Percentiles rank a stretch among this genome's conserved stretches.
phyloP scores from a whole-genome alignment of 2,888 invertebrate genomes.

The Polydrusus tereticollis region DNA sequence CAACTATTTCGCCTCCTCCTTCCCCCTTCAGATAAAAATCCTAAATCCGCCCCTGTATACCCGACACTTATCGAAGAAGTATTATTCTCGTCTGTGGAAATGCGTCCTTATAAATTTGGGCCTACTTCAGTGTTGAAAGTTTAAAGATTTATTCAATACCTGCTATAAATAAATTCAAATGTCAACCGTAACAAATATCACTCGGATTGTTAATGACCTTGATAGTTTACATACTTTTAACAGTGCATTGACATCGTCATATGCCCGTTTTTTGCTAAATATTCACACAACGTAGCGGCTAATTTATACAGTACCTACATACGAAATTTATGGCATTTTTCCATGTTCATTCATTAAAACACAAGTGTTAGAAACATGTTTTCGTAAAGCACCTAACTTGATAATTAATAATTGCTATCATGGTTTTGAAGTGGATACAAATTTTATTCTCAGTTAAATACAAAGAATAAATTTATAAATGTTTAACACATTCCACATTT shows the following conservation, averaged over 20 bases:
- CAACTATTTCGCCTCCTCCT: too few species aligned
- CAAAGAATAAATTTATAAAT: neutral
- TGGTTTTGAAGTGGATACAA: neutral
- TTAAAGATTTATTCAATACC: too few species aligned
- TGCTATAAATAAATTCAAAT: too few species aligned
- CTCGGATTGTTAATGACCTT: neutral
- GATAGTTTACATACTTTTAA: neutral
- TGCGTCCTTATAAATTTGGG: too few species aligned
- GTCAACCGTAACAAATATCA: neutral
- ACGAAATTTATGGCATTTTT: neutral
- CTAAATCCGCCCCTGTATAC: too few species aligned
- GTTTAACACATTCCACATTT: neutral
- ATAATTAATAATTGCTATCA: neutral
- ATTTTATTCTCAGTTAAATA: neutral
- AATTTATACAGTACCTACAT: constrained; percentile 4
- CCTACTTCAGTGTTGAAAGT: too few species aligned
- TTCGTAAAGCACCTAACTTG: neutral
- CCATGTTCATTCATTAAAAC: constrained; percentile 4
- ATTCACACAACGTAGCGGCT: constrained; percentile 27
- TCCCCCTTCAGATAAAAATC: too few species aligned
- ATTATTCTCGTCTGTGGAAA: too few species aligned
- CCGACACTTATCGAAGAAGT: too few species aligned
- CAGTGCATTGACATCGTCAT: constrained; percentile 13
- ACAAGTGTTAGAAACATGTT: constrained; percentile 1
- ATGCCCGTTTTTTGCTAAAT: constrained; percentile 22